Conservation (phyloP, 2,888 invertebrate genomes). For the Agrochola macilenta region DNA sequence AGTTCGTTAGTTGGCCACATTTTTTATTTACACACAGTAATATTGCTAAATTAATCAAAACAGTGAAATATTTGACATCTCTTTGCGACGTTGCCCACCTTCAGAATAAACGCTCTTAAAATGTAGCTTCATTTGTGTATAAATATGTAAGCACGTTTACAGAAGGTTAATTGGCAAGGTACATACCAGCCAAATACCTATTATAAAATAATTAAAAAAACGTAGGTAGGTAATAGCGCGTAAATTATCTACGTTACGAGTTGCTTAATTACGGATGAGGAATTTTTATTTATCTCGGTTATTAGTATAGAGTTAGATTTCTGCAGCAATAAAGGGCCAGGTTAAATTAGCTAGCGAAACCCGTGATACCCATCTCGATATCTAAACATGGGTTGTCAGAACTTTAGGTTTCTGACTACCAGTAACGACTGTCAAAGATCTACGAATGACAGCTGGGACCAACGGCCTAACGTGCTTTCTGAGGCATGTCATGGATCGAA, state of each 20-base stretch:
- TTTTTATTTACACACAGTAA: too few species aligned
- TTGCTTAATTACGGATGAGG: neutral
- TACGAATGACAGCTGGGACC: neutral
- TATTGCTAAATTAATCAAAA: too few species aligned
- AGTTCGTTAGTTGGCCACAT: too few species aligned
- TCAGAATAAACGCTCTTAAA: too few species aligned
- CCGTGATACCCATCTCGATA: neutral
- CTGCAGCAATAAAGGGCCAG: neutral
- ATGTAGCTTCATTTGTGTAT: neutral
- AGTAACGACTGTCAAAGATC: constrained; percentile 1
- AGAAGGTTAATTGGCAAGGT: neutral
- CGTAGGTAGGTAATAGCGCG: neutral
- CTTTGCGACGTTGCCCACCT: too few species aligned
- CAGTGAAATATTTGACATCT: too few species aligned
- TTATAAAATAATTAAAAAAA: neutral
- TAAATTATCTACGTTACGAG: neutral
- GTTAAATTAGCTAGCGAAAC: neutral
- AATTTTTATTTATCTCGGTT: neutral
- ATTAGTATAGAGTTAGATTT: constrained; percentile 9
- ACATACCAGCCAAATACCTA: neutral
- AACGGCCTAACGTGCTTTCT: neutral
- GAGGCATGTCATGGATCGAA: neutral
- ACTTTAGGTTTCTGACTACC: neutral
- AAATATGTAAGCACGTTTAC: neutral
- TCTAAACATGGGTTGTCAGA: neutral